Evolutionary conservation across 2,797 vertebrate species (phyloP), one percentile per base, ranked within the genome.

Genomic region (Thalassophryne amazonica): DNA sequence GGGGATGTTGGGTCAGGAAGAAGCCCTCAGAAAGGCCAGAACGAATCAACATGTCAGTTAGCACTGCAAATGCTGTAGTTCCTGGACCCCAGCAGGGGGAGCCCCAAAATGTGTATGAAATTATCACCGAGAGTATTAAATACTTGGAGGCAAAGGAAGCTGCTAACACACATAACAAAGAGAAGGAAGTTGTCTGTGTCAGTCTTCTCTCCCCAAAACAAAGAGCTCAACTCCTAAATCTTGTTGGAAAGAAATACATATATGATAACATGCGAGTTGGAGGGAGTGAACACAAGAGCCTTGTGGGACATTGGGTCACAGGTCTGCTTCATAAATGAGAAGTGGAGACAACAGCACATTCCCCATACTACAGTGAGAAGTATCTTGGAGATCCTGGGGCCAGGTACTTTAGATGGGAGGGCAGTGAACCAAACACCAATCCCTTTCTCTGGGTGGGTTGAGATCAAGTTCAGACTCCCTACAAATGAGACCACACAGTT

Each of bases 251-350:
- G 12, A 49, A 45, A 8, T 17, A 37, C 4, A n/a, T n/a, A n/a
- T n/a, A 5, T 49, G 0, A 59, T 65, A 4, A 28, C 4, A n/a
- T n/a, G n/a, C n/a, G n/a, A n/a, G n/a, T n/a, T n/a, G n/a, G n/a
- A n/a, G n/a, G n/a, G 21, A 1, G 7, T 51, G 1, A 15, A 31
- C 28, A 53, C 38, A 1, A 39, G 17, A 11, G 50, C 46, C 2
- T 15, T 58, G n/a, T 60, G 49, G 45, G 64, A 60, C 24, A 60
- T 36, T 5, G 42, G 54, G 10, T 42, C 47, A 22, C 36, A 66
- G 2, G 24, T 43, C 2, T 53, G 48, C 1, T 19, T 62, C 4
- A 55, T 67, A 2, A 68, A 36, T 33, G 49, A n/a, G n/a, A n/a
- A 63, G 6, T 61, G 51, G 51, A 58, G 53, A 23, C 12, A 28